Conservation (phyloP, 2,888 invertebrate genomes). For the Phortica okadai region DNA sequence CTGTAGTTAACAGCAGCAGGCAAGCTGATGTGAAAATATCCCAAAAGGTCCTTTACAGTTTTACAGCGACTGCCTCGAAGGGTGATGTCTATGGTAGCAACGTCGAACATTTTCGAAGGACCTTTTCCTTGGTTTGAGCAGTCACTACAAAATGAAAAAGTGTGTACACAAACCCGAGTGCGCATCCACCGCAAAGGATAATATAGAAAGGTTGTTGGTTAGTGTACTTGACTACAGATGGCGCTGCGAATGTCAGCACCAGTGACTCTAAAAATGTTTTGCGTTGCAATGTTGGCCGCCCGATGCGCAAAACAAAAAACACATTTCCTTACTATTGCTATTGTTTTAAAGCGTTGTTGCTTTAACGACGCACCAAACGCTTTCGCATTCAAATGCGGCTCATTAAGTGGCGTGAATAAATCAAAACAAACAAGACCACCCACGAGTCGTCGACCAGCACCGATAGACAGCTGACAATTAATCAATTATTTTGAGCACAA, state of each 20-base stretch:
- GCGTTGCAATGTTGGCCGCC: neutral
- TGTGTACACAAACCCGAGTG: neutral
- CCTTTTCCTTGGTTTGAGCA: neutral
- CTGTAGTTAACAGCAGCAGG: neutral
- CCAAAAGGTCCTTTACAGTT: neutral
- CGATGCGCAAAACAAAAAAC: neutral
- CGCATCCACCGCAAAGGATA: neutral
- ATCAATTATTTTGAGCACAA: constrained; percentile 60
- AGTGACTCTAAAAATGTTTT: neutral
- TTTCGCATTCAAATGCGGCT: constrained; percentile 61
- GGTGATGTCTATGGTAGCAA: neutral
- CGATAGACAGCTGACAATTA: neutral
- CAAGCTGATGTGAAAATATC: neutral
- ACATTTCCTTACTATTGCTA: neutral
- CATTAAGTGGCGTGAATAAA: constrained; percentile 62
- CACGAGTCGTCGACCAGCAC: constrained; percentile 45
- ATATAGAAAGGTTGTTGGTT: neutral
- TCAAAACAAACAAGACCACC: constrained; percentile 62
- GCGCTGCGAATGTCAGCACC: neutral
- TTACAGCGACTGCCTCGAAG: neutral
- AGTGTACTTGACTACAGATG: neutral
- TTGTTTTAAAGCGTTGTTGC: neutral
- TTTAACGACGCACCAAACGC: constrained; percentile 15
- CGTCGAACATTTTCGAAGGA: neutral
- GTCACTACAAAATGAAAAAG: neutral